A percentile compares a stretch with the other conserved stretches of the same genome.
Conservation (phyloP, 2,113 vertebrate genomes). For the Madoqua kirkii region DNA sequence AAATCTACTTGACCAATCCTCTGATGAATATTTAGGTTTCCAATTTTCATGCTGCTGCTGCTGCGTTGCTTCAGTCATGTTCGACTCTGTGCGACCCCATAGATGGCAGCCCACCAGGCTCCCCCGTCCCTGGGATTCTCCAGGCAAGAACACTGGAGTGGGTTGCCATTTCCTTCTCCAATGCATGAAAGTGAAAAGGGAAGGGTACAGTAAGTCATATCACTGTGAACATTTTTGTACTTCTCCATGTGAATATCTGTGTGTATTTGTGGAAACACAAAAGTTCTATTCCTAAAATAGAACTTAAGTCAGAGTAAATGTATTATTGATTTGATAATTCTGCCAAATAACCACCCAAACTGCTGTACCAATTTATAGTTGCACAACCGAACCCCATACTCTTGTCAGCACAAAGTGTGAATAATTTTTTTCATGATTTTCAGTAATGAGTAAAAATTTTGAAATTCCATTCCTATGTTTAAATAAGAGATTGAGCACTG, state of each 20-base stretch:
- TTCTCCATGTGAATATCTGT: background rate
- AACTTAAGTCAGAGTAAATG: background rate
- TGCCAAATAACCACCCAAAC: background rate
- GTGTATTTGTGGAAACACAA: background rate
- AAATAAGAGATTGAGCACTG: background rate
- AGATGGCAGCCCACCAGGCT: too few relatives aligned
- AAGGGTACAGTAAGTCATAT: background rate
- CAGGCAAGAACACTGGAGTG: too few relatives aligned
- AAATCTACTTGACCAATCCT: background rate
- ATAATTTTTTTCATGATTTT: background rate
- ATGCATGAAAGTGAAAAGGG: too few relatives aligned
- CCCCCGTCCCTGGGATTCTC: too few relatives aligned
- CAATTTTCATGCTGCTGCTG: background rate
- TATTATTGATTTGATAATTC: background rate
- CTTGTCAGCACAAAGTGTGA: background rate
- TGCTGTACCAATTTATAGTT: background rate
- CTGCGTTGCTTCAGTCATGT: too few relatives aligned
- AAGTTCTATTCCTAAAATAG: background rate
- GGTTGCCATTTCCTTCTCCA: too few relatives aligned
- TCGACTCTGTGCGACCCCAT: too few relatives aligned
- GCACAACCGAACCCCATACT: background rate
- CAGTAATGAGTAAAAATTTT: background rate
- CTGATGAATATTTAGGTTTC: background rate
- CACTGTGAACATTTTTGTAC: background rate
- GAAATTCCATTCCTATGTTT: background rate